Percentiles rank a stretch among this genome's conserved stretches.
Evolutionary conservation across 2,888 invertebrate genomes (phyloP).

Genomic region (Ochropleura leucogaster): DNA sequence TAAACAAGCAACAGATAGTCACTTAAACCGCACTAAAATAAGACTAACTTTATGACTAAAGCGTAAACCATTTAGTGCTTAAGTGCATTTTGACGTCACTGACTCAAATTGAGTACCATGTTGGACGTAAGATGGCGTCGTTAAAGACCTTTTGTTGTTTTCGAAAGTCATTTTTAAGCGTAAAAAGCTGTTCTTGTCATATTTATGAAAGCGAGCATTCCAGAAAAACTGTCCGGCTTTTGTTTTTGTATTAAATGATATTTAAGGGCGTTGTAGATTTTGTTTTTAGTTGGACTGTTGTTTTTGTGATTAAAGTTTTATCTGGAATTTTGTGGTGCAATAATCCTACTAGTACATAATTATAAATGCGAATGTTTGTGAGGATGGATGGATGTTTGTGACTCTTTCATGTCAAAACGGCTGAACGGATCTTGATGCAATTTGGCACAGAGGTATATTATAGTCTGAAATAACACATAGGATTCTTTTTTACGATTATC

Average conservation of each 20-base stretch:
- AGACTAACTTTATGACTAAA: conserved; percentile 67
- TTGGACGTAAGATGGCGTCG: conserved; percentile 60
- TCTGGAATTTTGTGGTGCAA: not conserved
- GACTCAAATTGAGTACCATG: conserved; percentile 51
- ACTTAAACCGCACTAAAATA: conserved; percentile 64
- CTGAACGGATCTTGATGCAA: too few relatives aligned
- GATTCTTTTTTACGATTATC: too few relatives aligned
- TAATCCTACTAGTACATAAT: not conserved
- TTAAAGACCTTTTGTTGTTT: conserved; percentile 54
- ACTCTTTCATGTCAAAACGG: too few relatives aligned
- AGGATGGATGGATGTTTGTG: too few relatives aligned
- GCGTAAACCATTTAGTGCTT: conserved; percentile 71
- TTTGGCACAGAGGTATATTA: too few relatives aligned
- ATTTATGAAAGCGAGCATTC: conserved; percentile 36
- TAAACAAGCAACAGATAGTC: conserved; percentile 68
- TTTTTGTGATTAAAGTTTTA: conserved; percentile 5
- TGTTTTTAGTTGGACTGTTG: conserved; percentile 4
- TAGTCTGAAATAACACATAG: too few relatives aligned
- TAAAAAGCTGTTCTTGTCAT: conserved; percentile 44
- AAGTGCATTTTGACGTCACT: conserved; percentile 70
- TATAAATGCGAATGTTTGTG: too few relatives aligned
- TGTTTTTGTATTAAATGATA: conserved; percentile 23
- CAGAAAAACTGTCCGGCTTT: conserved; percentile 26
- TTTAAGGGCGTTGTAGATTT: conserved; percentile 9
- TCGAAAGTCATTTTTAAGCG: conserved; percentile 36